These are phyloP conservation scores for Athetis lepigone DNA, from an alignment of 2,888 invertebrate species.

Conservation along the genomic window DNA sequence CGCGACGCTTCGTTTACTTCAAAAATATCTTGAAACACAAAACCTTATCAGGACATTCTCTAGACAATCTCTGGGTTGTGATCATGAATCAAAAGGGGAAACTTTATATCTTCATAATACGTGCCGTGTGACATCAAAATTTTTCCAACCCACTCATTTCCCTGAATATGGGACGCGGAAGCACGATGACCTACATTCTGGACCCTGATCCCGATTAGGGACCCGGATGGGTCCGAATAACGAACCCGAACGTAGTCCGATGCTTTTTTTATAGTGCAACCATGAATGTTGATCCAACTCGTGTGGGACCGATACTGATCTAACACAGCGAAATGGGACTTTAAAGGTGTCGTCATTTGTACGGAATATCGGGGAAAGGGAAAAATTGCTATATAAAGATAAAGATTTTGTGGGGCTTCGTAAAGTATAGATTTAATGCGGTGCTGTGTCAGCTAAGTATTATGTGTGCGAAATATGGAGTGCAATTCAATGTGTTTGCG, in stretches of 20 bases:
- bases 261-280: slow-evolving; percentile 45
- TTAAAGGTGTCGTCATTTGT: slow-evolving; percentile 46
- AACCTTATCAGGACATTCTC: slow-evolving; percentile 40
- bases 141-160: slow-evolving; percentile 57
- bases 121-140: slow-evolving; percentile 46
- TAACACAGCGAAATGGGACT: slow-evolving; percentile 26
- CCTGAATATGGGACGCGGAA: slow-evolving; percentile 43
- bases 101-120: slow-evolving; percentile 51
- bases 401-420: slow-evolving; percentile 45
- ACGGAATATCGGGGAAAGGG: slow-evolving; percentile 14
- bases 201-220: slow-evolving; percentile 49
- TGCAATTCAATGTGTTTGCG: slow-evolving; percentile 26
- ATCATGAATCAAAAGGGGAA: slow-evolving; percentile 51
- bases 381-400: slow-evolving; percentile 40
- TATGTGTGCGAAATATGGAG: slow-evolving; percentile 16
- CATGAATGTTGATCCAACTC: slow-evolving; percentile 35
- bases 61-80: slow-evolving; percentile 33
- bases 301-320: slow-evolving; percentile 33
- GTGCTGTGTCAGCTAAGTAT: slow-evolving; percentile 26
- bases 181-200: slow-evolving; percentile 56
- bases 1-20: slow-evolving; percentile 28
- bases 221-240: slow-evolving; percentile 47
- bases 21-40: slow-evolving; percentile 46
- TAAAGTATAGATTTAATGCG: slow-evolving; percentile 40
- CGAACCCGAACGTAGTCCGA: slow-evolving; percentile 38